Evolutionary conservation across 2,797 vertebrate genomes (phyloP).

Genomic region (Pelobates cultripes): DNA sequence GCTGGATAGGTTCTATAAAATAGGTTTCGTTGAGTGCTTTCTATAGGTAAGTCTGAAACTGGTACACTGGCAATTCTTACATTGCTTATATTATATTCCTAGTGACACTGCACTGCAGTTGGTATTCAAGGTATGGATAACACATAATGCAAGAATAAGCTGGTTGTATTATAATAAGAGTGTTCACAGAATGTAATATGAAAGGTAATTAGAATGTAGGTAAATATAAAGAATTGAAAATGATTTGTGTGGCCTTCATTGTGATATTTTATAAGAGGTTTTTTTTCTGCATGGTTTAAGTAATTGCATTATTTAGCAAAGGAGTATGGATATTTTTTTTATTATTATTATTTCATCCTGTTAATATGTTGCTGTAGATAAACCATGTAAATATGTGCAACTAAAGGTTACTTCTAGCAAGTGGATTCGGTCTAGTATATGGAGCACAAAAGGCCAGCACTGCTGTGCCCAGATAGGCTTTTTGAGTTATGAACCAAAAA

Average conservation of each 20-base stretch:
- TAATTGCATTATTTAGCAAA: slow-evolving; percentile 75
- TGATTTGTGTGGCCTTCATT: slow-evolving; percentile 80
- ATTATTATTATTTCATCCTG: slow-evolving; percentile 62
- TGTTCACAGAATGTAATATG: slow-evolving; percentile 73
- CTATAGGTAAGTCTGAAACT: slow-evolving; percentile 1
- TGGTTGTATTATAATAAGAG: slow-evolving; percentile 44
- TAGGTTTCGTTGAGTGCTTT: slow-evolving; percentile 3
- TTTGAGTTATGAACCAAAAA: slow-evolving; percentile 80
- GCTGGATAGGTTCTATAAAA: neutral
- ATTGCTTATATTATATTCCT: neutral
- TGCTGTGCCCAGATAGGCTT: slow-evolving; percentile 71
- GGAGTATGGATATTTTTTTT: slow-evolving; percentile 72
- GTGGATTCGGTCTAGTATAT: slow-evolving; percentile 68
- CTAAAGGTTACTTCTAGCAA: slow-evolving; percentile 66
- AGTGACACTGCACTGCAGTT: neutral
- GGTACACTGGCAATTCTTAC: slow-evolving; percentile 4
- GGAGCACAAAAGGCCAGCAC: slow-evolving; percentile 65
- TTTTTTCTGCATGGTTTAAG: slow-evolving; percentile 83
- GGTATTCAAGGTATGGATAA: slow-evolving; percentile 9
- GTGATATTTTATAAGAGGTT: slow-evolving; percentile 75
- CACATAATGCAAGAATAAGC: slow-evolving; percentile 60
- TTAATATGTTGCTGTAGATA: slow-evolving; percentile 74
- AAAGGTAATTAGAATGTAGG: slow-evolving; percentile 80
- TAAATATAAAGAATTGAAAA: slow-evolving; percentile 75
- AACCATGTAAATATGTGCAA: slow-evolving; percentile 76